phyloP scores from a whole-genome alignment of 2,888 invertebrate genomes.

The Stratiomys singularior region DNA sequence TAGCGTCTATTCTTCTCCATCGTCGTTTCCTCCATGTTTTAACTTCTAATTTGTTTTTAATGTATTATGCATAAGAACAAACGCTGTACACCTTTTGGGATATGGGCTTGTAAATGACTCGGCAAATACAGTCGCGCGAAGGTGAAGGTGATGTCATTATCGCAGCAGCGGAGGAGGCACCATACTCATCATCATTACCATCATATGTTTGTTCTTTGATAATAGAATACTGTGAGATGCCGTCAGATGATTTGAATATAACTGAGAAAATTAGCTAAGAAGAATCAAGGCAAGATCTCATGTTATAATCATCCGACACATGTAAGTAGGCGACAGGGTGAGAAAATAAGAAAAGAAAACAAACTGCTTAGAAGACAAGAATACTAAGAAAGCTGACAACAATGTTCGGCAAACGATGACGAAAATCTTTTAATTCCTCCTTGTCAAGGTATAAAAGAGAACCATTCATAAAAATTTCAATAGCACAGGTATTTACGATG shows the following conservation, averaged over 20 bases:
- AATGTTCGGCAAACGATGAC: slow-evolving; percentile 30
- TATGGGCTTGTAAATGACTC: background rate
- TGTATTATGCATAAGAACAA: slow-evolving; percentile 16
- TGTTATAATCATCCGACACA: background rate
- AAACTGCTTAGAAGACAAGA: background rate
- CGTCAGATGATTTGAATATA: background rate
- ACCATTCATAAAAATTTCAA: slow-evolving; percentile 17
- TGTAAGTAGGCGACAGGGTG: background rate
- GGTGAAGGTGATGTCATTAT: background rate
- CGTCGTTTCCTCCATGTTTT: background rate
- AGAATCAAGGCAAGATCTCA: background rate
- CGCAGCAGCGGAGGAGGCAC: background rate
- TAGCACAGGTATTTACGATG: background rate
- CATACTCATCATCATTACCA: background rate
- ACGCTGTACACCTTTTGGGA: background rate
- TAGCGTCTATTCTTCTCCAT: background rate
- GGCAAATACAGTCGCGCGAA: background rate
- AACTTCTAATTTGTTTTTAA: slow-evolving; percentile 26
- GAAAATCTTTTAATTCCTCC: background rate
- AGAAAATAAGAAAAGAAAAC: background rate
- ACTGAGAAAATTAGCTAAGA: background rate
- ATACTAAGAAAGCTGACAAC: background rate
- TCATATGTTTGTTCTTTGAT: slow-evolving; percentile 29
- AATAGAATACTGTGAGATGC: background rate
- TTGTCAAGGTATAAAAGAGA: slow-evolving; percentile 3